Percentiles rank a stretch among this genome's conserved stretches.
phyloP scores from a whole-genome alignment of 2,113 vertebrate genomes.

The Anthoscopus minutus region DNA sequence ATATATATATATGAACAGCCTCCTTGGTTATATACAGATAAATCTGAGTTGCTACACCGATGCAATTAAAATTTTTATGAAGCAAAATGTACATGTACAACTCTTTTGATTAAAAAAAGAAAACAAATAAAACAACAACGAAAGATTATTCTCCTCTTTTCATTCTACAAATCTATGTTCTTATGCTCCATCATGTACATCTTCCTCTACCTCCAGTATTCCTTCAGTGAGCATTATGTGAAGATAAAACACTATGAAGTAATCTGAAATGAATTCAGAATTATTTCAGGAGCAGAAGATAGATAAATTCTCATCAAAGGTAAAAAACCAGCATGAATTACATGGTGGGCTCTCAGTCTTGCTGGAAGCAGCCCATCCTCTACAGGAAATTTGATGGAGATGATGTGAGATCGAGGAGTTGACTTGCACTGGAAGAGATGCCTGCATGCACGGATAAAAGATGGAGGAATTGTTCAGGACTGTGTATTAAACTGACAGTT shows the following conservation, averaged over 20 bases:
- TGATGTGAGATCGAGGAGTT: neutral
- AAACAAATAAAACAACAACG: neutral
- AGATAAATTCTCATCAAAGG: neutral
- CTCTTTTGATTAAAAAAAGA: neutral
- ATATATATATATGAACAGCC: neutral
- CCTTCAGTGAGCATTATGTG: neutral
- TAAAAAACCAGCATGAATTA: neutral
- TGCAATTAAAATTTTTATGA: neutral
- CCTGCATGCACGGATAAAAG: neutral
- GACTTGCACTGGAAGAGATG: neutral
- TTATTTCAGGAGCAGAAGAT: neutral
- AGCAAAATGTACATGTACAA: neutral
- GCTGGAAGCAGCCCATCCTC: neutral
- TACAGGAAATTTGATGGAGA: neutral
- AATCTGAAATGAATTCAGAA: neutral
- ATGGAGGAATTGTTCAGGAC: neutral
- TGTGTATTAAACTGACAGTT: neutral
- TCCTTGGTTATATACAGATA: neutral
- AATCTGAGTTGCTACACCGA: neutral
- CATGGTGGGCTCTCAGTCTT: neutral
- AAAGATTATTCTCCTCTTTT: neutral
- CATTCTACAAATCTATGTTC: neutral
- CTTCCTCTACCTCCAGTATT: neutral
- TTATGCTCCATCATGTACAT: rapidly evolving
- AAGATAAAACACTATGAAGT: neutral